Base-by-base conservation (phyloP, 1,140 invertebrate genomes). In the Drosophila tropicalis region DNA sequence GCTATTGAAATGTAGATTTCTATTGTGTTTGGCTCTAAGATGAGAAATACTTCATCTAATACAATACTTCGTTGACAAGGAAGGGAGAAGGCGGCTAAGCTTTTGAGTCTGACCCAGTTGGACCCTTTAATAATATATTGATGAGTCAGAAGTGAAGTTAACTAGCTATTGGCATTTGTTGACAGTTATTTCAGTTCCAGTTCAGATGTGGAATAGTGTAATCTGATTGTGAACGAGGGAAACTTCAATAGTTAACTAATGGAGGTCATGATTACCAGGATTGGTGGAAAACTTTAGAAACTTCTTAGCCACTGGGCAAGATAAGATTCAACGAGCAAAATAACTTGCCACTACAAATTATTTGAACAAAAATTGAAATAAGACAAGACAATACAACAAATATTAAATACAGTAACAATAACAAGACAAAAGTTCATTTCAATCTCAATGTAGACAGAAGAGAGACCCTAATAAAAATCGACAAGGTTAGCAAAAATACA, bases 401-500 rank as follows among this genome's bases (percentile, higher is more conserved):
- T 83, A 85, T 81, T 81, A 85, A 80, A 82, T 62, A 69, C 77
- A 74, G 54, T 51, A 63, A 32, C 41, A 62, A 70, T 29, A 40
- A 61, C 67, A 63, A 22, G 51, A 62, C 74, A 47, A 62, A 68
- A 75, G 79, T 82, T 81, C 65, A 72, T 83, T 65, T 82, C 68
- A 71, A 74, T 82, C 58, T 82, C 72, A 64, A 32, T 47, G 17
- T 44, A 17, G 36, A 39, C 36, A 39, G 36, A 17, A 17, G 4
- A 25, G 47, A 56, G 70, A 71, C 39, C 61, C 75, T 68, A 79
- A 83, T 73, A 87, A 71, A 89, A 89, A 80, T 79, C 72, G 79
- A 79, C 84, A 79, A 89, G 79, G 80, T 80, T 89, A 67, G 83
- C 83, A 80, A 62, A 89, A 86, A 87, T 71, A 83, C 63, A 81